Evolutionary conservation across 2,888 invertebrate genomes (phyloP), one percentile per base, ranked within the genome.

Genomic region (Torymus tubicola): DNA sequence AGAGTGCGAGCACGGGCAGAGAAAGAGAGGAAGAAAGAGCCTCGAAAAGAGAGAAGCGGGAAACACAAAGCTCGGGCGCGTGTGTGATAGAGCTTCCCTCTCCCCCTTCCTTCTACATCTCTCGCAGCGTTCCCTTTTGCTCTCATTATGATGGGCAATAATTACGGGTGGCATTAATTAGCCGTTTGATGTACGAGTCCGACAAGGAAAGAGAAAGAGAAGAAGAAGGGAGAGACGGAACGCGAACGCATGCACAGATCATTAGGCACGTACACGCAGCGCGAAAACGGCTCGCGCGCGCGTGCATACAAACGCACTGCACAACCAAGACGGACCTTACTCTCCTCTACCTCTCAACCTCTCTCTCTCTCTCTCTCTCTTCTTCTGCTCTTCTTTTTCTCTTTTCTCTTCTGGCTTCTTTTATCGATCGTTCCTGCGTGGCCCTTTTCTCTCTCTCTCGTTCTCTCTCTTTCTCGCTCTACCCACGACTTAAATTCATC

Each of bases 141-240:
- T 84, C 86, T 83, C 85, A 85, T 87, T 87, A 87, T 85, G 86
- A 86, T 86, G 85, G 86, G 84, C 86, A 84, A 86, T 87, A 89
- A 89, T 89, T 89, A 88, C 85, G 83, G 82, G 82, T 84, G 84
- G 87, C 85, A 87, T 88, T 89, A 89, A 89, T 89, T 89, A 88
- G 87, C 85, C 84, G 85, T 86, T 86, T 87, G 89, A 89, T 88
- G 85, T 88, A 88, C 85, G 87, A 85, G 86, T 88, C 85, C 84
- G 74, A 82, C 63, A 67, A 82, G 74, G 18, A 67, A 1, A 67
- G 60, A 64, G 70, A 13, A 70, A 77, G 60, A 16, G 63, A 70
- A 80, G 18, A 67, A 1, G 67, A 52, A 63, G 70, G 5, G 68
- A 70, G 60, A 16, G 57, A 70, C 80, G 13, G 63, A 70, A 81